These are phyloP conservation scores for Dolichopus griseipennis DNA, from an alignment of 2,888 invertebrate genomes.

Conservation along the genomic window DNA sequence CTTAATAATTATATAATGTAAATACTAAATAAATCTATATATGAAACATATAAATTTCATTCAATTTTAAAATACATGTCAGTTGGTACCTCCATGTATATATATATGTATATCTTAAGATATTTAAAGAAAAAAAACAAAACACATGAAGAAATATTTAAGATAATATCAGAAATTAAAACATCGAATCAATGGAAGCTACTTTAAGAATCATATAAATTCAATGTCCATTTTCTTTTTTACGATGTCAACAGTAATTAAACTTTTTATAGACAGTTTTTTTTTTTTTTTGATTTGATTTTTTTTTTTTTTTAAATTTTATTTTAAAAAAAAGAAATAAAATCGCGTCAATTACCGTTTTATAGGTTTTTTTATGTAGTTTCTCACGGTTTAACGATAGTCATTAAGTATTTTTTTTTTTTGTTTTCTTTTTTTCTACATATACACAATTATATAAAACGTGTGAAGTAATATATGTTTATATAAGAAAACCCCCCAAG, in stretches of 20 bases:
- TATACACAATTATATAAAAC: too few relatives aligned
- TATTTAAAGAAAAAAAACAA: background rate
- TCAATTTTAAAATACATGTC: too few relatives aligned
- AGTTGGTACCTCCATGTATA: too few relatives aligned
- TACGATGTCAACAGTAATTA: constrained; percentile 6
- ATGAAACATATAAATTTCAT: too few relatives aligned
- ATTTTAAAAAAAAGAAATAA: background rate
- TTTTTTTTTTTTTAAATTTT: background rate
- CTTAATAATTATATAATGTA: too few relatives aligned
- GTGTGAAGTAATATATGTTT: too few relatives aligned
- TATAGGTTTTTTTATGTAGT: background rate
- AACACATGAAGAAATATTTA: too few relatives aligned
- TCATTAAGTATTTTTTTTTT: background rate
- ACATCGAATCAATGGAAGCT: background rate
- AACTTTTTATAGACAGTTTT: background rate
- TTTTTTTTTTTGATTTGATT: background rate
- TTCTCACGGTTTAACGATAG: constrained; percentile 1
- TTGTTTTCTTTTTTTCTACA: too few relatives aligned
- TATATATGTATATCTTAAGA: too few relatives aligned
- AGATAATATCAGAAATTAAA: too few relatives aligned
- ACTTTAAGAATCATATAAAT: background rate
- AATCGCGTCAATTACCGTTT: constrained; percentile 6
- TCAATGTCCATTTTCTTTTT: background rate
- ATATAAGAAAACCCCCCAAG: too few relatives aligned
- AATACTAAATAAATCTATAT: too few relatives aligned